A percentile compares a stretch with the other conserved stretches of the same genome.
phyloP scores from a whole-genome alignment of 2,113 vertebrate species.

The Fregetta grallaria region DNA sequence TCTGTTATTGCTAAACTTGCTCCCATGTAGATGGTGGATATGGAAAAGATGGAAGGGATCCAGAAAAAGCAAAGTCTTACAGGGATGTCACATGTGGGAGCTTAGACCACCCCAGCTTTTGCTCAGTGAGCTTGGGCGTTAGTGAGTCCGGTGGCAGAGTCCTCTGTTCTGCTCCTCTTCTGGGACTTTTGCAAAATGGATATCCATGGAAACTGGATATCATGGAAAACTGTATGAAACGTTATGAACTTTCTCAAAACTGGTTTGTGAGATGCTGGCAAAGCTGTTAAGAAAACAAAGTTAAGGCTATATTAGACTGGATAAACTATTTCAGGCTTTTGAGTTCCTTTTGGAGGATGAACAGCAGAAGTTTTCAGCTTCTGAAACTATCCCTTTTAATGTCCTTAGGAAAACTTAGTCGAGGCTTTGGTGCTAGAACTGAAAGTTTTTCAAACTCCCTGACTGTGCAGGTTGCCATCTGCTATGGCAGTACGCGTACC shows the following conservation, averaged over 20 bases:
- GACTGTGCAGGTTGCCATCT: not conserved
- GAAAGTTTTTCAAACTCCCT: not conserved
- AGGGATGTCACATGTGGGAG: not conserved
- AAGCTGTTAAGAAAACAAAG: not conserved
- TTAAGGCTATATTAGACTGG: not conserved
- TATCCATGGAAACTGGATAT: not conserved
- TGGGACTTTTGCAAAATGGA: not conserved
- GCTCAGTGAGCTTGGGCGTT: not conserved
- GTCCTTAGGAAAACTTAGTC: not conserved
- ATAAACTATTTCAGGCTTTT: not conserved
- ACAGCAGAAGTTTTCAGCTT: not conserved
- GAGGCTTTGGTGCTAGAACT: not conserved
- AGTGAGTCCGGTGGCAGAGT: not conserved
- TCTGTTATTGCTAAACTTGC: not conserved
- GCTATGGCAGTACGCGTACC: not conserved
- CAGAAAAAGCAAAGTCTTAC: not conserved
- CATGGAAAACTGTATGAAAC: not conserved
- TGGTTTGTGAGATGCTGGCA: not conserved
- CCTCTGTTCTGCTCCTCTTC: not conserved
- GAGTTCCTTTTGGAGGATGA: not conserved
- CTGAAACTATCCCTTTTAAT: not conserved
- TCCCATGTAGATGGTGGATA: not conserved
- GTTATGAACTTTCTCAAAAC: not conserved
- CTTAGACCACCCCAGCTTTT: not conserved
- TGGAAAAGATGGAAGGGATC: not conserved